These are phyloP conservation scores for Polia nebulosa DNA, from an alignment of 2,888 invertebrate species.

Conservation along the genomic window DNA sequence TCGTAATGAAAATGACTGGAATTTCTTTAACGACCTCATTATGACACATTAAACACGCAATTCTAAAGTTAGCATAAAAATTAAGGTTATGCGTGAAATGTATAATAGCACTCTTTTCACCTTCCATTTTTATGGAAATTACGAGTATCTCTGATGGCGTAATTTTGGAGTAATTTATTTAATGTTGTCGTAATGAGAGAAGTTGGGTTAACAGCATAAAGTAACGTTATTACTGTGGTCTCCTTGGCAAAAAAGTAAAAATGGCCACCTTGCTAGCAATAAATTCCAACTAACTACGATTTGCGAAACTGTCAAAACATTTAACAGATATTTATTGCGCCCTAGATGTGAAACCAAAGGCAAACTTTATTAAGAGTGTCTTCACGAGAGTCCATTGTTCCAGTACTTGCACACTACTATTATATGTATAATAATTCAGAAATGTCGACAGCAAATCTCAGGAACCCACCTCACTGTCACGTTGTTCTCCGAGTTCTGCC, in stretches of 20 bases:
- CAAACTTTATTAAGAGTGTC: constrained; percentile 30
- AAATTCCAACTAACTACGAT: not conserved
- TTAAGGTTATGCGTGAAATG: constrained; percentile 43
- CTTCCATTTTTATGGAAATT: constrained; percentile 39
- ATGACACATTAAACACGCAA: constrained; percentile 19
- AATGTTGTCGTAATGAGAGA: constrained; percentile 52
- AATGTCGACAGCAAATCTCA: constrained; percentile 47
- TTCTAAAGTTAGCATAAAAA: constrained; percentile 39
- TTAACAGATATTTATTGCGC: constrained; percentile 26
- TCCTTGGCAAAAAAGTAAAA: constrained; percentile 20
- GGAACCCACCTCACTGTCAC: constrained; percentile 56
- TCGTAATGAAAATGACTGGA: constrained; percentile 1
- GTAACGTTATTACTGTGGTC: constrained; percentile 21
- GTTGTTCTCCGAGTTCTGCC: constrained; percentile 29
- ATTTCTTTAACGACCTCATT: constrained; percentile 12
- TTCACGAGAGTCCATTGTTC: constrained; percentile 42
- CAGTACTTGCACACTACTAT: constrained; percentile 42
- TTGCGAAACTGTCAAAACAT: constrained; percentile 7
- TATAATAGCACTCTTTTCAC: constrained; percentile 43
- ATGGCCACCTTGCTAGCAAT: not conserved
- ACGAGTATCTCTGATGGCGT: constrained; percentile 37
- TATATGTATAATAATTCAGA: constrained; percentile 45
- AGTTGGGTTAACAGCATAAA: constrained; percentile 36
- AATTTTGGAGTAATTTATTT: constrained; percentile 50
- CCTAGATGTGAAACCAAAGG: constrained; percentile 19